Percentiles rank a stretch among this genome's conserved stretches.
phyloP scores from a whole-genome alignment of 1,140 invertebrate species.

The Bombus waltoni region DNA sequence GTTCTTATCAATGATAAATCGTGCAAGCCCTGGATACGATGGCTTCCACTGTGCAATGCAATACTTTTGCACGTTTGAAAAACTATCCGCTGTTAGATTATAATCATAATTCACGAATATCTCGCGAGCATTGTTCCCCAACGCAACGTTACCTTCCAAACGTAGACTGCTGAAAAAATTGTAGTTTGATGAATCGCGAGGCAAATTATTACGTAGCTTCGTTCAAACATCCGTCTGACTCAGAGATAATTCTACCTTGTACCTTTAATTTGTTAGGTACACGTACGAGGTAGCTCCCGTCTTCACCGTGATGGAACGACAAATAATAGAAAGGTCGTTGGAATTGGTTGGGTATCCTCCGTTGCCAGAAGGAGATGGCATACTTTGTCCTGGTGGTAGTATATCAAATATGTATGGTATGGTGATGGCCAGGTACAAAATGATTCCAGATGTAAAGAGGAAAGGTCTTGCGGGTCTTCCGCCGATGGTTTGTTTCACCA shows the following conservation, averaged over 20 bases:
- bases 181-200: no score
- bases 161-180: background rate
- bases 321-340: conserved; percentile 85
- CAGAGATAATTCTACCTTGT: background rate
- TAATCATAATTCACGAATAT: no score
- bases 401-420: conserved; percentile 94
- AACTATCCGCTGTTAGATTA: no score
- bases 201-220: background rate
- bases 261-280: conserved; percentile 75
- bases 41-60: no score
- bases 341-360: conserved; percentile 86
- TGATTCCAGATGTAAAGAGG: conserved; percentile 89
- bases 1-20: no score
- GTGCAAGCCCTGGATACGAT: no score
- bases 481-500: conserved; percentile 87
- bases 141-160: no score
- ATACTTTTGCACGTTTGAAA: no score
- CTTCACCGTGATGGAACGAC: conserved; percentile 88
- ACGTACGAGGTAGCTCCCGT: conserved; percentile 91
- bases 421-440: conserved; percentile 89
- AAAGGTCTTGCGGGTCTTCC: conserved; percentile 85
- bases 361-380: conserved; percentile 85
- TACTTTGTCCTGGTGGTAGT: conserved; percentile 93
- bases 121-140: no score
- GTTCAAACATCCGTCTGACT: background rate